phyloP scores from a whole-genome alignment of 1,140 invertebrate species.

The Laupala kohalensis region DNA sequence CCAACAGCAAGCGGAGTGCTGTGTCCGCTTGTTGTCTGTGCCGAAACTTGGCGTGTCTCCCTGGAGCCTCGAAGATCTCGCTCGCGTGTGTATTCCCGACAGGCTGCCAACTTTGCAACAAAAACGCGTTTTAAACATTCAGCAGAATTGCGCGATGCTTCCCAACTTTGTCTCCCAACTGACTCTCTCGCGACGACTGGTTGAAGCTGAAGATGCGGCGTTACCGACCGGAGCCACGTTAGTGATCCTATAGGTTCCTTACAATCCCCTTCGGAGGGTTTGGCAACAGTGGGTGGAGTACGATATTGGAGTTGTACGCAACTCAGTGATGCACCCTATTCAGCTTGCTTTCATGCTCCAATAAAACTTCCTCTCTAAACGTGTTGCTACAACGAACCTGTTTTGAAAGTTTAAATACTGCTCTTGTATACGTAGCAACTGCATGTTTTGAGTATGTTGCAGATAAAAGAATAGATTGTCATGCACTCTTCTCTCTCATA shows the following conservation, averaged over 20 bases:
- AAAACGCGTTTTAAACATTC: neutral
- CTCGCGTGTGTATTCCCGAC: neutral
- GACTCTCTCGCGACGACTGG: neutral
- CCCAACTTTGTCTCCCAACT: neutral
- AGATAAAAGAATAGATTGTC: too few species aligned
- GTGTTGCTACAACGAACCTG: too few species aligned
- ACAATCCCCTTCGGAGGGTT: neutral
- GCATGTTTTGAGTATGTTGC: too few species aligned
- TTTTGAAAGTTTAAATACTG: too few species aligned
- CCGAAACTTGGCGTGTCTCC: neutral
- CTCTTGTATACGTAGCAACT: too few species aligned
- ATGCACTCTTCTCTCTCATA: too few species aligned
- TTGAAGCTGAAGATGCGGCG: too few species aligned
- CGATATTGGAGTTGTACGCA: too few species aligned
- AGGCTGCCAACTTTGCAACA: neutral
- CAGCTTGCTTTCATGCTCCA: neutral
- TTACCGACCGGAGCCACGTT: too few species aligned
- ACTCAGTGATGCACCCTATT: neutral
- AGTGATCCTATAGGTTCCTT: neutral
- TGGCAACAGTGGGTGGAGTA: neutral
- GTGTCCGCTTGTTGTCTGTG: too few species aligned
- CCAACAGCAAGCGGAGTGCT: neutral
- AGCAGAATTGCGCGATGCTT: neutral
- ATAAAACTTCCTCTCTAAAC: neutral
- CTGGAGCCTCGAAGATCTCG: neutral